Conservation (phyloP, 23 tunicate species). For the Halocynthia roretzi region DNA sequence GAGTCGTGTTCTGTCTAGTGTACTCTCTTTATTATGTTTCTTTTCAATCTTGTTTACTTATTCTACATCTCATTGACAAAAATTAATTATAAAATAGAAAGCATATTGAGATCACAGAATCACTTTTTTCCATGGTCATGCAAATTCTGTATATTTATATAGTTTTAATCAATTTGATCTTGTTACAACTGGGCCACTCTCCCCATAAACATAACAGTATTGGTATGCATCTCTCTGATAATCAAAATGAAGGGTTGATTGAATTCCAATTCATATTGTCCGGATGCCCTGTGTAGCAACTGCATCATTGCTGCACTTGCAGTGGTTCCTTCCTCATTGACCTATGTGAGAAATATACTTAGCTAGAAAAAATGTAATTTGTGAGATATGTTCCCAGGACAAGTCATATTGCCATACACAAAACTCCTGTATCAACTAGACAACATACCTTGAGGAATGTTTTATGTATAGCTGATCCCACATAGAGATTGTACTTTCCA, state of each 20-base stretch:
- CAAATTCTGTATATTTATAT: neutral
- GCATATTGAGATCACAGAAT: too few species aligned
- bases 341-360: constrained; percentile 9
- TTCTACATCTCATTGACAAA: neutral
- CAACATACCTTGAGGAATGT: constrained; percentile 27
- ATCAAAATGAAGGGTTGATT: constrained; percentile 34
- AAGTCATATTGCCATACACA: neutral
- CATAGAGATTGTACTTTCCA: constrained; percentile 3
- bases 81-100: too few species aligned
- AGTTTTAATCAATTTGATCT: neutral
- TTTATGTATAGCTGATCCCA: constrained; percentile 30
- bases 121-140: too few species aligned
- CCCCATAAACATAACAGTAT: constrained; percentile 42
- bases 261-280: neutral
- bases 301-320: constrained; percentile 30
- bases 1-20: too few species aligned
- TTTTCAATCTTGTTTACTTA: neutral
- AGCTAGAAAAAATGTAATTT: neutral
- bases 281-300: neutral
- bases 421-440: neutral
- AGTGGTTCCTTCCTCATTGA: constrained; percentile 39
- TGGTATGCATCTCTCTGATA: constrained; percentile 28
- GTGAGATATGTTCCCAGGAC: neutral
- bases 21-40: too few species aligned
- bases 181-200: constrained; percentile 10